Conservation (phyloP, 2,113 vertebrate species). For the Tyrannus savana region DNA sequence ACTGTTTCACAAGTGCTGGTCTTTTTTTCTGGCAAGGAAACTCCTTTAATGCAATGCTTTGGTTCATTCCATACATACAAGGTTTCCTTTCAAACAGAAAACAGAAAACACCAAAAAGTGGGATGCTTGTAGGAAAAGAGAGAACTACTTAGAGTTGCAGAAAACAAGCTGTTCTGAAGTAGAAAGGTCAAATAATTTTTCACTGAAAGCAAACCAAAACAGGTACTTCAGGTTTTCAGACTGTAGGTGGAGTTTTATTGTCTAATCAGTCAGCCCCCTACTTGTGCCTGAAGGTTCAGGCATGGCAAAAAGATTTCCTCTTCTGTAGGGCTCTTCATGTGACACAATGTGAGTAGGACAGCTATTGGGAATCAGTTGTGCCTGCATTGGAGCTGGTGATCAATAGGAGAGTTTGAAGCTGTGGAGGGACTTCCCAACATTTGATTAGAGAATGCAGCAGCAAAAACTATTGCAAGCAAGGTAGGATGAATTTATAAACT, state of each 20-base stretch:
- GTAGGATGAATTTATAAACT: not conserved
- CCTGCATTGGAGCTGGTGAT: not conserved
- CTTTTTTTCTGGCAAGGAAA: slow-evolving; percentile 86
- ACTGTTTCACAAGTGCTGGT: slow-evolving; percentile 85
- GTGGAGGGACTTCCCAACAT: not conserved
- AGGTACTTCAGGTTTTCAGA: not conserved
- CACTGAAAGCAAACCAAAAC: not conserved
- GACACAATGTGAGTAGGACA: not conserved
- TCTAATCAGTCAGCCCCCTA: not conserved
- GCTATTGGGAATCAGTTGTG: not conserved
- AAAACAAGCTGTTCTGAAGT: not conserved
- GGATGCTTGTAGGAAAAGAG: not conserved
- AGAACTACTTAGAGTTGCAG: not conserved
- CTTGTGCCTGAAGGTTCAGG: not conserved
- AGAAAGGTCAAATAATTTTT: not conserved
- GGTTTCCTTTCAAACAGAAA: slow-evolving; percentile 79
- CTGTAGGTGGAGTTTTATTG: not conserved
- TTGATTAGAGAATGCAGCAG: not conserved
- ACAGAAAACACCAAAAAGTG: not conserved
- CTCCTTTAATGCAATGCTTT: slow-evolving; percentile 88
- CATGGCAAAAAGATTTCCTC: not conserved
- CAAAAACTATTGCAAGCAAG: not conserved
- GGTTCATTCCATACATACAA: slow-evolving; percentile 95
- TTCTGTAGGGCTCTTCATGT: rapidly evolving
- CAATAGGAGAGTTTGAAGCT: not conserved